These are phyloP conservation scores for Oreochromis tanganicae DNA, from an alignment of 2,113 vertebrate species.

Conservation along the genomic window DNA sequence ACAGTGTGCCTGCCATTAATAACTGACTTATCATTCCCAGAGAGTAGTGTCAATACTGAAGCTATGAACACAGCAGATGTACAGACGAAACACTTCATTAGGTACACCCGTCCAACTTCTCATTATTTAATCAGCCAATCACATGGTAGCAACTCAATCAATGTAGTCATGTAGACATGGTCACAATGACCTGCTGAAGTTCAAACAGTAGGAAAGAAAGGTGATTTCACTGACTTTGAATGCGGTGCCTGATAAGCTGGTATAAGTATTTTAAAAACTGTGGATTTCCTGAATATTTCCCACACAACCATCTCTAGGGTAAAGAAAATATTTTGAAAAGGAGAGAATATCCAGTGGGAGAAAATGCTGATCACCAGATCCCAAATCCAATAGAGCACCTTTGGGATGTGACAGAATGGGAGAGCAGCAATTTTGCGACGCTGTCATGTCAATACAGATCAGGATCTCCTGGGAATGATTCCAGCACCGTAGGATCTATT, in stretches of 20 bases:
- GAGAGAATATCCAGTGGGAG: not conserved
- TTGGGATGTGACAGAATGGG: not conserved
- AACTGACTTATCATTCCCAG: not conserved
- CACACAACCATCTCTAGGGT: not conserved
- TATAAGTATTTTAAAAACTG: not conserved
- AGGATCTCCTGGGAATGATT: not conserved
- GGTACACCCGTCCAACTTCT: not conserved
- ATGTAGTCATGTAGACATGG: not conserved
- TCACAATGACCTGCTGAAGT: not conserved
- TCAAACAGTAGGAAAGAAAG: not conserved
- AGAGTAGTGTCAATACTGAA: not conserved
- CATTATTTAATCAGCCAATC: not conserved
- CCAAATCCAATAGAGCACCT: not conserved
- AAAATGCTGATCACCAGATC: not conserved
- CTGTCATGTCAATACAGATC: not conserved
- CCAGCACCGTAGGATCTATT: not conserved
- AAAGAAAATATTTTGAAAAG: not conserved
- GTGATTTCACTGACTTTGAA: not conserved
- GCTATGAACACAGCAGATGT: not conserved
- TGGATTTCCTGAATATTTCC: not conserved
- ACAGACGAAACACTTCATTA: not conserved
- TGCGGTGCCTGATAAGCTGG: fast-evolving
- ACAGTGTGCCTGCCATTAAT: not conserved
- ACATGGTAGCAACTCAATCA: not conserved
- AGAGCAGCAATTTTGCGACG: fast-evolving